Percentiles rank a stretch among this genome's conserved stretches.
Evolutionary conservation across 53 echinoderm and acorn worm genomes (phyloP).

Genomic region (Crossaster papposus): DNA sequence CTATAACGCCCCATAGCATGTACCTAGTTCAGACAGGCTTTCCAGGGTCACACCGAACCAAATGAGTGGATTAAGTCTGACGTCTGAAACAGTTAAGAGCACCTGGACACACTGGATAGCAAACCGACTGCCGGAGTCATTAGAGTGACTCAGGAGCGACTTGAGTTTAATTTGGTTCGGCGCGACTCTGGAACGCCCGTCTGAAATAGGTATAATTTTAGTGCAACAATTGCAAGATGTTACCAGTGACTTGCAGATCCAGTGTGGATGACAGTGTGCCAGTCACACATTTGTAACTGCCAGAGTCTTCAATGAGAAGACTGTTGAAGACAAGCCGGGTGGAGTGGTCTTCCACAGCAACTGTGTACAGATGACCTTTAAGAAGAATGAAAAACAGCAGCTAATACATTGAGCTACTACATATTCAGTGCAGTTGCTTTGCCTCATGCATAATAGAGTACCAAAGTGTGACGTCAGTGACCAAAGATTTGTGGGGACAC

Average conservation of each 20-base stretch:
- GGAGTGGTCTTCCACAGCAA: constrained; percentile 33
- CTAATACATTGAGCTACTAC: not conserved
- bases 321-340: constrained; percentile 52
- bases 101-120: no score
- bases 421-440: not conserved
- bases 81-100: no score
- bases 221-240: not conserved
- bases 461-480: no score
- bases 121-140: no score
- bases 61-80: no score
- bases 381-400: not conserved
- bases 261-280: constrained; percentile 63
- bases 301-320: constrained; percentile 62
- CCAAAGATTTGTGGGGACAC: no score
- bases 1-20: not conserved
- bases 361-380: constrained; percentile 47
- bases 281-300: constrained; percentile 68
- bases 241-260: constrained; percentile 52
- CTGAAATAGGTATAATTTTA: not conserved
- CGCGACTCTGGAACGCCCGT: no score
- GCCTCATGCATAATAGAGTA: no score
- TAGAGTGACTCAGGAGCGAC: no score
- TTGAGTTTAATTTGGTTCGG: no score
- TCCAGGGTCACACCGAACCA: no score
- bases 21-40: no score